Percentiles rank a stretch among this genome's conserved stretches.
These are phyloP conservation scores for Belonocnema kinseyi DNA, from an alignment of 1,140 invertebrate genomes.

Conservation along the genomic window DNA sequence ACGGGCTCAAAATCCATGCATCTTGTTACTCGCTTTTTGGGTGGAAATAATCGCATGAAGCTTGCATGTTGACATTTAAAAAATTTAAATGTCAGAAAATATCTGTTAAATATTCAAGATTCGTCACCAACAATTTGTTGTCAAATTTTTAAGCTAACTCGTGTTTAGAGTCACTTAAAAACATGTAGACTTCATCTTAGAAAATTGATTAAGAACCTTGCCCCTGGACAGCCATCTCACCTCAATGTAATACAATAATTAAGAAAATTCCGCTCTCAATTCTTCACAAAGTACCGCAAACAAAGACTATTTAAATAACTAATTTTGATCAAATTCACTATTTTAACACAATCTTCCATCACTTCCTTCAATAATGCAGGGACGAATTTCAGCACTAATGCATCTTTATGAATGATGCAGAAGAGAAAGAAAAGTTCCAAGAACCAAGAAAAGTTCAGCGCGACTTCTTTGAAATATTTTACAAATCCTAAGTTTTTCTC, in stretches of 20 bases:
- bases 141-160: background rate
- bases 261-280: background rate
- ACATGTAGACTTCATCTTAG: background rate
- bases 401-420: no score
- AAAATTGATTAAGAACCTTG: background rate
- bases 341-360: background rate
- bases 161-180: background rate
- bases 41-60: background rate
- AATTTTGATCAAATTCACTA: no score
- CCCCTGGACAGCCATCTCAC: background rate
- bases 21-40: background rate
- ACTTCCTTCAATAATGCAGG: background rate
- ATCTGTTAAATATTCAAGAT: background rate
- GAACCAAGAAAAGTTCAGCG: background rate
- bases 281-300: background rate
- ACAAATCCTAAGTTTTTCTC: background rate
- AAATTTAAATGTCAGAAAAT: background rate
- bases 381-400: background rate
- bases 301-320: background rate
- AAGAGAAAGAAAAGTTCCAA: no score
- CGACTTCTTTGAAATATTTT: no score
- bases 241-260: background rate
- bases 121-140: background rate
- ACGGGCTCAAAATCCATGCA: background rate
- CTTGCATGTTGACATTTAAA: background rate